Evolutionary conservation across 2,888 invertebrate genomes (phyloP), one percentile per base, ranked within the genome.

Genomic region (Agriotes lineatus): DNA sequence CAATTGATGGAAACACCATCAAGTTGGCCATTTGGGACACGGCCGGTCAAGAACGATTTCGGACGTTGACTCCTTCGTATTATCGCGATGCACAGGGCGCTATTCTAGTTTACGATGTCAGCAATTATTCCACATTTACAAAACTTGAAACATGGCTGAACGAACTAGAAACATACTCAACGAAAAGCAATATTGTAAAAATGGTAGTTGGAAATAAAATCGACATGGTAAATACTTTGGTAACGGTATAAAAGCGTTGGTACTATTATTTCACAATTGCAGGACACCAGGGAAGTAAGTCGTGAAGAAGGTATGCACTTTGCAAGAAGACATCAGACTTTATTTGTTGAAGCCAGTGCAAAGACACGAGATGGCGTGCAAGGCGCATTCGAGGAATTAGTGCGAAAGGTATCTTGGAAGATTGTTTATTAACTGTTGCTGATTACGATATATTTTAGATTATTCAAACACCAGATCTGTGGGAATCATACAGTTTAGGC

Each of bases 131-230:
- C 68, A 92, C 96, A 0, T 92, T 99, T 79, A 88, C 91, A 4
- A 96, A 95, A 83, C 85, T 99, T 57, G 96, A 96, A 78, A 93
- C 93, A 61, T 99, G 99, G 99, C 87, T 97, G 1, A 93, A 91
- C 75, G 99, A 99, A 84, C 84, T 99, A 57, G 96, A 98, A 81
- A 97, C 96, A 0, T 99, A 97, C 82, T 93, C 96, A 37, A 98
- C 97, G 37, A 96, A 96, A 85, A 90, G 91, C 59, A 95, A 97
- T 80, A 93, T 98, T 75, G 93, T 97, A 0, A 97, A 97, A 84
- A 95, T 99, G 91, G 90, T 99, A 71, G 96, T 99, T 10, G 99
- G 97, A 48, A 99, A 99, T 85, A 99, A 99, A 87, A 97, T 97
- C 80, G 99, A 99, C 84, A 91, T 93, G 88, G 95, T 95, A 83